Conservation (phyloP, 2,888 invertebrate species). For the Ochropleura plecta region DNA sequence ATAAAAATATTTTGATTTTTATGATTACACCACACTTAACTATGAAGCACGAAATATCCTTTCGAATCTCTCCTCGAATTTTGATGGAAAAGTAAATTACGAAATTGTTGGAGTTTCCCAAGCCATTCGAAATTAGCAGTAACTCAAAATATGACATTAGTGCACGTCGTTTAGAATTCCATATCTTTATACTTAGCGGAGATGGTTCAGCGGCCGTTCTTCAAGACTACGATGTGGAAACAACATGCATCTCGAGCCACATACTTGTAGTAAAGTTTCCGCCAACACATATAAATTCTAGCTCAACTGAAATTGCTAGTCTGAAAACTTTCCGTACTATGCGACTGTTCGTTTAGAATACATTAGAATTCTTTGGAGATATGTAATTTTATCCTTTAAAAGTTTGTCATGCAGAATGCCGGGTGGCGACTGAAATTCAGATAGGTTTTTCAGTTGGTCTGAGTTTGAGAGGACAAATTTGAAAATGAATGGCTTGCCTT, state of each 20-base stretch:
- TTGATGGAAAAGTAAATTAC: neutral
- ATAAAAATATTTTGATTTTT: no score
- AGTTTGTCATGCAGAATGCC: conserved; percentile 43
- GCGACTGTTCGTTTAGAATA: conserved; percentile 59
- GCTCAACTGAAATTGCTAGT: conserved; percentile 58
- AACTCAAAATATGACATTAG: neutral
- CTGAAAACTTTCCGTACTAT: conserved; percentile 53
- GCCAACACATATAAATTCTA: conserved; percentile 60
- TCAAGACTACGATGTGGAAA: conserved; percentile 24
- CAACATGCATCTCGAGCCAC: conserved; percentile 53
- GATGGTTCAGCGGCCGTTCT: conserved; percentile 22
- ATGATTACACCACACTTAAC: no score
- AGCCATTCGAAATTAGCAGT: neutral
- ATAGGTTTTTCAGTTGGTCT: conserved; percentile 24
- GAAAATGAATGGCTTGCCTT: conserved; percentile 23
- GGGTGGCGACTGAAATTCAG: conserved; percentile 25
- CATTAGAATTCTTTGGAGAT: conserved; percentile 59
- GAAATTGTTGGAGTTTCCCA: neutral
- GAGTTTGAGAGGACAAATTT: conserved; percentile 27
- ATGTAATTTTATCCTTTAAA: conserved; percentile 53
- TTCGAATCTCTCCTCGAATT: no score
- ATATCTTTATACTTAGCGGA: conserved; percentile 5
- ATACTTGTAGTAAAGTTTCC: conserved; percentile 54
- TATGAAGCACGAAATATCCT: no score
- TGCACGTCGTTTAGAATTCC: neutral